phyloP scores from a whole-genome alignment of 2,888 invertebrate species.

The Yponomeuta plumbellus region DNA sequence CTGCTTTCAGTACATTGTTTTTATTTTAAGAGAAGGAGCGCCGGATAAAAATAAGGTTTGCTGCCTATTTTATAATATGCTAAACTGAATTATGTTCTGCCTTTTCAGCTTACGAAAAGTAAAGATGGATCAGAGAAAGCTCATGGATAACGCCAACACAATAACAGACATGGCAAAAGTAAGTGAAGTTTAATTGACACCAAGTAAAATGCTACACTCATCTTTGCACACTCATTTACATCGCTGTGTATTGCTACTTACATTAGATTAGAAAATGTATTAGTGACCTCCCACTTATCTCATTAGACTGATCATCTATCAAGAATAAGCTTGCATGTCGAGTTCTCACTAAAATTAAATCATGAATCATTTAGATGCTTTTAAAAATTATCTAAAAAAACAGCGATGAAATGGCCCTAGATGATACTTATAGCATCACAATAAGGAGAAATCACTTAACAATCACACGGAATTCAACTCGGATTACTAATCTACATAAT shows the following conservation, averaged over 20 bases:
- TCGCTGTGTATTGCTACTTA: conserved; percentile 32
- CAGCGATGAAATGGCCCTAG: too few relatives aligned
- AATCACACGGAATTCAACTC: background rate
- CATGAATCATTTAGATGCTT: background rate
- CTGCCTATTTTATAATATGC: background rate
- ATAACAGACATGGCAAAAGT: conserved; percentile 99
- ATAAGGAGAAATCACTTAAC: too few relatives aligned
- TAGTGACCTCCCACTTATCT: conserved; percentile 5
- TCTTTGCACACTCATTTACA: conserved; percentile 55
- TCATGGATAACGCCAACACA: conserved; percentile 99
- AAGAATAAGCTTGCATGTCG: background rate
- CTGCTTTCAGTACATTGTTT: too few relatives aligned
- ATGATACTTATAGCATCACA: too few relatives aligned
- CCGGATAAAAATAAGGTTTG: too few relatives aligned
- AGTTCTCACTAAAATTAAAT: background rate
- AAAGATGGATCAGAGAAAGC: conserved; percentile 99
- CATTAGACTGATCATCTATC: background rate
- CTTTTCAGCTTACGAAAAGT: conserved; percentile 94
- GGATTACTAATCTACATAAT: background rate
- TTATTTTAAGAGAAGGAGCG: too few relatives aligned
- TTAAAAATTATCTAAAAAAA: too few relatives aligned
- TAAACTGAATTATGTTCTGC: background rate
- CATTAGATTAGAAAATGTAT: conserved; percentile 22
- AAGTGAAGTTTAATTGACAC: conserved; percentile 47
- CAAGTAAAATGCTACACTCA: conserved; percentile 60